Evolutionary conservation across 1,140 invertebrate genomes (phyloP).

Genomic region (Copidosoma floridanum): DNA sequence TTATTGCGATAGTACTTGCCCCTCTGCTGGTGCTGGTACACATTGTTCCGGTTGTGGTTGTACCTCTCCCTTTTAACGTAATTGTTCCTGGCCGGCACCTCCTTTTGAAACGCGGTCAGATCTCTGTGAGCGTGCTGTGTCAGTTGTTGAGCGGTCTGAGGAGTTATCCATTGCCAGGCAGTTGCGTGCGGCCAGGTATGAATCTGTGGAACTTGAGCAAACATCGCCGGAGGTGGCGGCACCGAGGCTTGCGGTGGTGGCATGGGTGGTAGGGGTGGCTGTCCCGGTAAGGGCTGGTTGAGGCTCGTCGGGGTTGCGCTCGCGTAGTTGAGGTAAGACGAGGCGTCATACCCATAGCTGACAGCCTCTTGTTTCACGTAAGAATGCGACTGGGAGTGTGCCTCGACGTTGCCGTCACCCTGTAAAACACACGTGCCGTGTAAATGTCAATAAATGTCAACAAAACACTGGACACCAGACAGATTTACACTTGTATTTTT

Average conservation of each 20-base stretch:
- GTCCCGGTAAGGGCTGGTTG: conserved; percentile 51
- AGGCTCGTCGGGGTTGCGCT: conserved; percentile 32
- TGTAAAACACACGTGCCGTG: too few species aligned
- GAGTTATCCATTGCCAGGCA: conserved; percentile 51
- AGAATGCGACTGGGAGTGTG: too few species aligned
- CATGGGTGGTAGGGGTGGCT: conserved; percentile 53
- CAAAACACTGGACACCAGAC: too few species aligned
- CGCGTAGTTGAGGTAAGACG: conserved; percentile 21
- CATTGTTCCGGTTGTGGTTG: conserved; percentile 45
- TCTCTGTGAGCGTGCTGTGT: conserved; percentile 36
- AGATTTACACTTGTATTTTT: too few species aligned
- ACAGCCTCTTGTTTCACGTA: too few species aligned
- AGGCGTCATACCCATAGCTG: too few species aligned
- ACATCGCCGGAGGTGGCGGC: conserved; percentile 50
- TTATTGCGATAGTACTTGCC: conserved; percentile 51
- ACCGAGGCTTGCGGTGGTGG: conserved; percentile 46
- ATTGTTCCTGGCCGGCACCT: conserved; percentile 43
- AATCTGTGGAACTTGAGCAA: conserved; percentile 44
- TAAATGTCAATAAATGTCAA: too few species aligned
- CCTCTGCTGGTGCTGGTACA: conserved; percentile 42
- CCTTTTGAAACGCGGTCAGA: conserved; percentile 40
- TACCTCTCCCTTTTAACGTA: conserved; percentile 47
- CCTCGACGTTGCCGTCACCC: too few species aligned
- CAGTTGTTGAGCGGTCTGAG: conserved; percentile 38
- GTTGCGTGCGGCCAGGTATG: conserved; percentile 47